Conservation (phyloP, 2,113 vertebrate genomes). For the Poicephalus gulielmi region DNA sequence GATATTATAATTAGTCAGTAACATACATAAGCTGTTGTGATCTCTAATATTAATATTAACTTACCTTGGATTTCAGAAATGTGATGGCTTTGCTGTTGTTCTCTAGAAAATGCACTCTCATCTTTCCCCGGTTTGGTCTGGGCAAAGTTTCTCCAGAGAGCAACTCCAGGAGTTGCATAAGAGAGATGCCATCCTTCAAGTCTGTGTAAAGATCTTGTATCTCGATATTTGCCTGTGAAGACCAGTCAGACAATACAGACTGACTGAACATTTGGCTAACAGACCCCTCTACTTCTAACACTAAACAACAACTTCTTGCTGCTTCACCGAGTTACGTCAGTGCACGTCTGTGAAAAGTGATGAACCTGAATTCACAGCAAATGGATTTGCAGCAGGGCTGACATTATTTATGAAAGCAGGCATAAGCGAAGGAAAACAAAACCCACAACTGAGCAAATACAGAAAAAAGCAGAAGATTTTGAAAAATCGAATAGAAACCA, state of each 20-base stretch:
- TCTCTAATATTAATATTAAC: neutral
- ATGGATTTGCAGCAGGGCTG: neutral
- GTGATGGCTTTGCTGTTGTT: conserved; percentile 90
- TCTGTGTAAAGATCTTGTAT: conserved; percentile 84
- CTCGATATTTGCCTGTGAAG: conserved; percentile 69
- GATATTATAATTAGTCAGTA: neutral
- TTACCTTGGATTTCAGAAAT: conserved; percentile 89
- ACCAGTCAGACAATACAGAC: neutral
- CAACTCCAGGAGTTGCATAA: conserved; percentile 86
- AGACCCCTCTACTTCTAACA: neutral
- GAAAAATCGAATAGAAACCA: neutral
- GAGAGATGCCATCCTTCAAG: conserved; percentile 80
- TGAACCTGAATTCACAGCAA: neutral
- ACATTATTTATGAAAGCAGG: neutral
- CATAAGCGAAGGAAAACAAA: neutral
- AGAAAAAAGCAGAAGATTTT: neutral
- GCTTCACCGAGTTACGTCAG: neutral
- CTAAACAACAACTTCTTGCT: accelerated
- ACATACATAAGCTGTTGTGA: neutral
- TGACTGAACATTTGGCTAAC: neutral
- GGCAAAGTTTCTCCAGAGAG: conserved; percentile 81
- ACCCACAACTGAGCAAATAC: neutral
- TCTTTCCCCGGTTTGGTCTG: conserved; percentile 74
- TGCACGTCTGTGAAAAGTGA: neutral
- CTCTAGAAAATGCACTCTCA: conserved; percentile 88